A percentile compares a stretch with the other conserved stretches of the same genome.
phyloP scores from a whole-genome alignment of 1,140 invertebrate genomes.

The Drosophila tsacasi region DNA sequence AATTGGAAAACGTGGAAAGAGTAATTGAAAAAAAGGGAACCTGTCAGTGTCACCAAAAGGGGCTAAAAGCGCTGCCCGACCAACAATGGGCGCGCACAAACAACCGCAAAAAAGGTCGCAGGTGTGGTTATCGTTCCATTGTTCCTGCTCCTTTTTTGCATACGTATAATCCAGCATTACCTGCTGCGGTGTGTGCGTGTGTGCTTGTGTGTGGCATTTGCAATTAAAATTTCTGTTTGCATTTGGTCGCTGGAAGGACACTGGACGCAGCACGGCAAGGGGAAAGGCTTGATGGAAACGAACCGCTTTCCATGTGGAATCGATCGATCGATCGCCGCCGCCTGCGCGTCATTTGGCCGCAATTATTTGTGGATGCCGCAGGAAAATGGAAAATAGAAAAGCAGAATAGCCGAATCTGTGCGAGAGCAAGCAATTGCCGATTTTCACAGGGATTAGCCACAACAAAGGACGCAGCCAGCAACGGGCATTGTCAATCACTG shows the following conservation, averaged over 20 bases:
- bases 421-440: conserved; percentile 56
- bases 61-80: conserved; percentile 12
- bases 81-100: conserved; percentile 48
- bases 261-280: neutral
- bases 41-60: conserved; percentile 42
- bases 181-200: conserved; percentile 21
- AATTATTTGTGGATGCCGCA: conserved; percentile 63
- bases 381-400: conserved; percentile 6
- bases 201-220: conserved; percentile 67
- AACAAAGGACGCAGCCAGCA: conserved; percentile 50
- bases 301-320: neutral
- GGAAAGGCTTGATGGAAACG: conserved; percentile 48
- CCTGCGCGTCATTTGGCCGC: conserved; percentile 77
- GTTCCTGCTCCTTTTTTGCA: conserved; percentile 24
- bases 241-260: conserved; percentile 9
- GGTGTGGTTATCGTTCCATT: conserved; percentile 56
- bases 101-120: conserved; percentile 50
- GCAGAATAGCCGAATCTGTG: neutral
- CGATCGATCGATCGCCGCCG: conserved; percentile 4
- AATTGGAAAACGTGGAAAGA: conserved; percentile 58
- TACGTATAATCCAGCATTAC: conserved; percentile 49
- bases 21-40: conserved; percentile 31
- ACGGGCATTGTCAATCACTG: conserved; percentile 49
- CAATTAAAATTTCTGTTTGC: conserved; percentile 53
- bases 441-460: conserved; percentile 81